Evolutionary conservation across 2,888 invertebrate species (phyloP), one percentile per base, ranked within the genome.

Genomic region (Blera fallax): DNA sequence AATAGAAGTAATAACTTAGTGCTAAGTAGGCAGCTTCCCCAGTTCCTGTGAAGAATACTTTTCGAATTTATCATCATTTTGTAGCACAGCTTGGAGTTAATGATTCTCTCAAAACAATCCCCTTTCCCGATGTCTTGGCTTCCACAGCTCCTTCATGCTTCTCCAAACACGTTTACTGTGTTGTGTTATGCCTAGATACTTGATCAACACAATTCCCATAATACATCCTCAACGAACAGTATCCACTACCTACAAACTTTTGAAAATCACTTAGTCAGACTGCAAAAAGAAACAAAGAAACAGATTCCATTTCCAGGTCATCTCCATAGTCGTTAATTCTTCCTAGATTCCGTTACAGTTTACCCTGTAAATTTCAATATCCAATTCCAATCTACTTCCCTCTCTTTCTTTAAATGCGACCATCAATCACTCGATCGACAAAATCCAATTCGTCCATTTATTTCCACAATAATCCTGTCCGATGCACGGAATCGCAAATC

Each of bases 401-500:
- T 43, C 7, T 14, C 10, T 14, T 1, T 27, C 43, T 37, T 14
- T 24, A 62, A 32, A 37, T 48, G 37, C 60, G 50, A 72, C 21
- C 79, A 79, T 79, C 73, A 62, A 83, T 79, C 83, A 69, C 37
- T 32, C 69, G 16, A 72, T 78, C 82, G 50, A 69, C 37, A 67
- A 40, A 76, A 72, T 77, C 62, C 81, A 72, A 85, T 81, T 77
- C 72, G 18, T 50, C 72, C 85, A 85, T 85, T 81, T 76, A 85
- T 85, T 77, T 81, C 40, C 70, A 14, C 24, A 79, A 67, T 62
- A 72, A 72, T 81, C 62, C 85, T 29, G 54, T 18, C 56, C 37
- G 27, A 52, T 54, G 67, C 65, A 65, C 67, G 21, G 54, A 60
- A 70, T 50, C 62, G 70, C 65, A 62, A 62, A 34, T n/a, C 52